Base-by-base conservation (phyloP, 2,113 vertebrate genomes). In the Mirounga angustirostris region DNA sequence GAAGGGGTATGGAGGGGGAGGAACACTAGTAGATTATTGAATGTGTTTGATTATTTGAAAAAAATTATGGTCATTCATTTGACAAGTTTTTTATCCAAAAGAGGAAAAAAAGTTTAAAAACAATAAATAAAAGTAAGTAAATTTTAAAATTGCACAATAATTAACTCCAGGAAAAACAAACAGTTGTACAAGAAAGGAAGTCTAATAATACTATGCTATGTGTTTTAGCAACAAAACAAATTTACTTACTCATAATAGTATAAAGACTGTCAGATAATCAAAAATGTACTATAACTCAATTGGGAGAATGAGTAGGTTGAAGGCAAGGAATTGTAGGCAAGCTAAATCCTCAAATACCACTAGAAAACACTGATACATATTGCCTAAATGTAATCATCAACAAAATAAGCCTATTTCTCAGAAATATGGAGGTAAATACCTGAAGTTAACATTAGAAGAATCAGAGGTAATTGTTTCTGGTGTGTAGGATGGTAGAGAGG, bases 81-180 rank as follows among this genome's bases (percentile, higher is more conserved):
- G 30, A 54, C 15, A 81, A 87, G 5, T 30, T 87, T 87, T 81
- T 89, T 5, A 94, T 50, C 13, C 36, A 43, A 67, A 83, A 84
- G 46, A 50, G 65, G 19, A 28, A 92, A 50, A 36, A 81, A 67
- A 63, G 2, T 65, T 90, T 91, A 56, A 94, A 92, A 22, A 96
- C 16, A 73, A 89, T 12, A 67, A 30, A 69, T 71, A 76, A 84
- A 93, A 85, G 46, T 33, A 43, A 89, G 5, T 21, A 80, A 96
- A 74, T 59, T 28, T 78, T 30, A 65, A 95, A 95, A 46, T 24
- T 78, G 12, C 36, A 54, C 5, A 71, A 56, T 78, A 88, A 76
- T 81, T 84, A 90, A 95, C 33, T 83, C n/a, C 26, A 96, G 12
- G 36, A 65, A 94, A 96, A 63, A n/a, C 58, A 67, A 90, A 54